phyloP scores from a whole-genome alignment of 2,888 invertebrate species.

The Agrilus biguttatus region DNA sequence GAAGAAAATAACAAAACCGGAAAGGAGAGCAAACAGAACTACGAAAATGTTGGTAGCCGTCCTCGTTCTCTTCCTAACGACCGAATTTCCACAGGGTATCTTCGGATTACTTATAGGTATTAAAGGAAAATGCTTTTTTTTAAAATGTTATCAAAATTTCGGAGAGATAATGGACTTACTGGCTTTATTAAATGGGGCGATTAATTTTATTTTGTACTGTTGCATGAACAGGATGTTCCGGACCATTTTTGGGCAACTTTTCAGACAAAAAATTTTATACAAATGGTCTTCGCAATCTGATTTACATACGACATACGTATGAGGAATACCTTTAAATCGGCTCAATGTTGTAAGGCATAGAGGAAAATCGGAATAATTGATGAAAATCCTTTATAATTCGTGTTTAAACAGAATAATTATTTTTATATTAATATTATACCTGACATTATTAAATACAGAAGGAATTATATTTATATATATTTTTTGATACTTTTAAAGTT shows the following conservation, averaged over 20 bases:
- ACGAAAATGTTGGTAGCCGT: constrained; percentile 83
- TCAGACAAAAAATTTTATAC: constrained; percentile 44
- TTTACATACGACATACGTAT: constrained; percentile 51
- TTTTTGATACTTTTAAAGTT: no score
- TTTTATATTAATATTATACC: no score
- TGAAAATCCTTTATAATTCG: no score
- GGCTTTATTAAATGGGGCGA: constrained; percentile 79
- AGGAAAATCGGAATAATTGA: no score
- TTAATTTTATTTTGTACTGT: constrained; percentile 88
- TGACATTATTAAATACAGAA: no score
- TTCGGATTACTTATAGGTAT: constrained; percentile 48
- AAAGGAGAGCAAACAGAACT: constrained; percentile 70
- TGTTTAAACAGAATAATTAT: no score
- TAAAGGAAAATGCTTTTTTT: constrained; percentile 56
- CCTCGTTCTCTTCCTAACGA: constrained; percentile 69
- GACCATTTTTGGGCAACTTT: constrained; percentile 57
- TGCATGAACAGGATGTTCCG: constrained; percentile 90
- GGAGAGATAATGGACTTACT: constrained; percentile 83
- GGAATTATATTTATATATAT: no score
- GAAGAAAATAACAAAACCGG: constrained; percentile 42
- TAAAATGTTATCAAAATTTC: constrained; percentile 62
- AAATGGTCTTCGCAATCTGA: constrained; percentile 47
- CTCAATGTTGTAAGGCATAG: no score
- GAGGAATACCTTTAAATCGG: constrained; percentile 12
- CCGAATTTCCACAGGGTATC: constrained; percentile 65